Base-by-base conservation (phyloP, 2,113 vertebrate genomes). In the Drymodes brunneopygia region DNA sequence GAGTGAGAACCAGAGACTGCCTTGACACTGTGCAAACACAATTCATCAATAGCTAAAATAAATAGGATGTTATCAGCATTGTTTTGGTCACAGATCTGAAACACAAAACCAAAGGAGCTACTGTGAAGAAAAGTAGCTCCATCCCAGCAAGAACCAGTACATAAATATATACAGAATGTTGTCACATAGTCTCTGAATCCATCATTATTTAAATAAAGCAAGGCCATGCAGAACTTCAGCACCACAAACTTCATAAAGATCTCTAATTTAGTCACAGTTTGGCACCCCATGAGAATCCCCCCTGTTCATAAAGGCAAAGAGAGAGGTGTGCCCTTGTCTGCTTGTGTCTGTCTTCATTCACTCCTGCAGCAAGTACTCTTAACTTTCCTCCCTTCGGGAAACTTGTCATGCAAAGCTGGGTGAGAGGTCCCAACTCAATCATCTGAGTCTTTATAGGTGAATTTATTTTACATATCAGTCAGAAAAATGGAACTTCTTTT, bases 261-360 rank as follows among this genome's bases (percentile, higher is more conserved):
- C 27, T 53, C 36, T 51, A 38, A 66, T 62, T 56, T 50, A 92
- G 64, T 56, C 11, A 18, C 20, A 22, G 31, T 29, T 62, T 86
- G 36, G 31, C 3, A 4, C 31, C 18, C 3, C 0, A 0, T 58
- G 48, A 77, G 66, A 25, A 22, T 65, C 27, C 10, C 20, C 6
- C 12, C 0, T 6, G 8, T 60, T 69, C 36, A 61, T 11, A 42
- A 57, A 25, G 35, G 78, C 53, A 69, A 25, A 85, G 47, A 48
- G 16, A 31, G 9, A 25, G 23, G 20, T n/a, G 18, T 53, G 38
- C 44, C 38, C 60, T 54, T 44, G 22, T 54, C 57, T 57, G n/a
- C 40, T 73, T 69, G 9, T 48, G 36, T n/a, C 69, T 58, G n/a
- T 81, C 47, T 70, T 73, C 25, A 44, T 38, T 73, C 25, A 54